phyloP scores from a whole-genome alignment of 2,113 vertebrate genomes.

The Hydropotes inermis region DNA sequence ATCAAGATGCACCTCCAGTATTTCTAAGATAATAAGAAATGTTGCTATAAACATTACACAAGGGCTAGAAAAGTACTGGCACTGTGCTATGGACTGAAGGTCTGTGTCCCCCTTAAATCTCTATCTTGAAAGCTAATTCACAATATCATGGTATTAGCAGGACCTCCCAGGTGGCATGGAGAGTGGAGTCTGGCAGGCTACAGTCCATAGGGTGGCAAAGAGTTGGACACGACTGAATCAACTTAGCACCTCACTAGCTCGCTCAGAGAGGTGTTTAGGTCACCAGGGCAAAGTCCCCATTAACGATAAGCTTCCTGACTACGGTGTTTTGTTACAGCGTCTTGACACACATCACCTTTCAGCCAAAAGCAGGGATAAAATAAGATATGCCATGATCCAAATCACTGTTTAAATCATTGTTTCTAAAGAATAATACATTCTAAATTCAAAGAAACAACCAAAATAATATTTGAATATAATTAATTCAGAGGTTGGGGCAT shows the following conservation, averaged over 20 bases:
- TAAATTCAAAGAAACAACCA: neutral
- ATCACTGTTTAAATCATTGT: neutral
- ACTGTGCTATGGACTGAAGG: neutral
- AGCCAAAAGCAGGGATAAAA: neutral
- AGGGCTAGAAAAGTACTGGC: neutral
- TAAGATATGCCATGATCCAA: neutral
- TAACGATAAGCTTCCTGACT: neutral
- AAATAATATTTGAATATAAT: neutral
- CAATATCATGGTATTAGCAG: neutral
- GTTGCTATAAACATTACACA: neutral
- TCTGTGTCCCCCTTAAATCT: neutral
- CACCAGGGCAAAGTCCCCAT: too few relatives aligned
- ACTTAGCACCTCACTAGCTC: neutral
- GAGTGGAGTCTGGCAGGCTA: neutral
- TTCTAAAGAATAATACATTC: neutral
- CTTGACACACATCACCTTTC: neutral
- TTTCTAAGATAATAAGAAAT: neutral
- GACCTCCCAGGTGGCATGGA: neutral
- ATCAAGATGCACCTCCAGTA: neutral
- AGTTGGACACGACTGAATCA: neutral
- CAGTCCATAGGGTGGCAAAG: neutral
- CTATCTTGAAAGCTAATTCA: neutral
- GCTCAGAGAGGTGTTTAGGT: neutral
- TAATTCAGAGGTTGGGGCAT: neutral
- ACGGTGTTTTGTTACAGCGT: neutral